These are phyloP conservation scores for Melieria picta DNA, from an alignment of 2,888 invertebrate species.

Conservation along the genomic window DNA sequence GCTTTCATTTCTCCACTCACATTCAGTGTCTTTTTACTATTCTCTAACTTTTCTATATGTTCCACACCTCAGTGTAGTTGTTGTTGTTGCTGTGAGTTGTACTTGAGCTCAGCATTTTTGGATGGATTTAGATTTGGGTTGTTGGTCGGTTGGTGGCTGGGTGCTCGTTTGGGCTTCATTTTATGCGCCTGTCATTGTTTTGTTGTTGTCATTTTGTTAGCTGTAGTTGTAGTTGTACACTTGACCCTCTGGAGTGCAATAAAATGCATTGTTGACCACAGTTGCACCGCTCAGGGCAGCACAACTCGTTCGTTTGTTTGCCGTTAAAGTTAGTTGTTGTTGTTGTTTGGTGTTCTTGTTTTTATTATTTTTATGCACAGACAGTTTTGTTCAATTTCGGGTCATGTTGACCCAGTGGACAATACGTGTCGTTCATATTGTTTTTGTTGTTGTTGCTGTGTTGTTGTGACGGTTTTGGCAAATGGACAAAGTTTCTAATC, in stretches of 20 bases:
- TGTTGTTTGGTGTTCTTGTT: no score
- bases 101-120: no score
- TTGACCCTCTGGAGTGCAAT: slow-evolving; percentile 39
- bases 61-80: neutral
- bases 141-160: no score
- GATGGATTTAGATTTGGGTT: no score
- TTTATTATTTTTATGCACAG: no score
- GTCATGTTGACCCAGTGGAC: no score
- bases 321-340: no score
- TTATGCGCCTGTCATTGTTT: neutral
- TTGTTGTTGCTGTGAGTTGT: no score
- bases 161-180: no score
- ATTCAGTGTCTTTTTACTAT: neutral
- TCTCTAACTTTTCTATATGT: neutral
- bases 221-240: slow-evolving; percentile 13
- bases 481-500: slow-evolving; percentile 28
- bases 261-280: slow-evolving; percentile 40
- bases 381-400: no score
- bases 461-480: neutral
- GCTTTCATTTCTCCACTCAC: neutral
- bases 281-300: neutral
- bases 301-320: neutral
- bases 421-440: no score
- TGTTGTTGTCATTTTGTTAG: slow-evolving; percentile 1
- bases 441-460: neutral